Base-by-base conservation (phyloP, 2,113 vertebrate species). In the Leptodactylus fuscus region DNA sequence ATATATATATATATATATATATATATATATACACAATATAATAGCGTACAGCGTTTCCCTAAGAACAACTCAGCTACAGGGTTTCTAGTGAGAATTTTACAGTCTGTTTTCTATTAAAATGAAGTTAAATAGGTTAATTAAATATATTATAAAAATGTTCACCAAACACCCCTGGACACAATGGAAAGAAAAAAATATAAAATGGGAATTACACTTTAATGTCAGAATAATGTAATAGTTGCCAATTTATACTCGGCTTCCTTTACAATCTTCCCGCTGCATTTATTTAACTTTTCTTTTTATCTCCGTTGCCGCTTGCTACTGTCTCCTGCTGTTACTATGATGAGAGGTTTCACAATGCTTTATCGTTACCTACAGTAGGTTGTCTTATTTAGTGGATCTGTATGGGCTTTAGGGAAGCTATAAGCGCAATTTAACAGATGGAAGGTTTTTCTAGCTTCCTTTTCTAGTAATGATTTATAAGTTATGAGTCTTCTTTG, bases 141-240 rank as follows among this genome's bases (percentile, higher is more conserved):
- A n/a, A n/a, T n/a, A n/a, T n/a, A n/a, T n/a, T n/a, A n/a, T n/a
- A n/a, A n/a, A n/a, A n/a, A n/a, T n/a, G n/a, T n/a, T n/a, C n/a
- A n/a, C n/a, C n/a, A n/a, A n/a, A n/a, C n/a, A n/a, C n/a, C n/a
- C n/a, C n/a, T n/a, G n/a, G n/a, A n/a, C n/a, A n/a, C n/a, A n/a
- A n/a, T n/a, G n/a, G n/a, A n/a, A n/a, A n/a, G n/a, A n/a, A n/a
- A n/a, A n/a, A n/a, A n/a, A n/a, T n/a, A n/a, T n/a, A n/a, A n/a
- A n/a, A n/a, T n/a, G n/a, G n/a, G n/a, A n/a, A n/a, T n/a, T n/a
- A n/a, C n/a, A 32, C 13, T 32, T 67, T 67, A 69, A 36, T 36
- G 65, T 38, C 65, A 69, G 65, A 38, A 69, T 69, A 69, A 38
- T 69, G 15, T 36, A 69, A 69, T 69, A 69, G 32, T 69, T 67